Conservation (phyloP, 2,113 vertebrate genomes). For the Glaucomys volans region DNA sequence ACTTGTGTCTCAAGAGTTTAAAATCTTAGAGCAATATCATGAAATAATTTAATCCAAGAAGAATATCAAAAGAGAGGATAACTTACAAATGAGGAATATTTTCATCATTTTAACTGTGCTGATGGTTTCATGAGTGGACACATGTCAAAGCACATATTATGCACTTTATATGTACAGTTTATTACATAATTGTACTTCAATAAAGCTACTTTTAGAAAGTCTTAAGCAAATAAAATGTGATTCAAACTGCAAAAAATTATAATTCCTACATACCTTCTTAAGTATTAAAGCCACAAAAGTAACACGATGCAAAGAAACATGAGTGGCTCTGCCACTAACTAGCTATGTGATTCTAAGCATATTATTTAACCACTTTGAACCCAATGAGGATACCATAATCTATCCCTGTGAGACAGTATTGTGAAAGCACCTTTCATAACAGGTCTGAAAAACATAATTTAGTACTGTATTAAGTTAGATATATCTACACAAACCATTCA, state of each 20-base stretch:
- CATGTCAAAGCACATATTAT: not conserved
- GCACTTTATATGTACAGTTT: not conserved
- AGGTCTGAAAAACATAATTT: not conserved
- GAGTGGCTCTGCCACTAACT: not conserved
- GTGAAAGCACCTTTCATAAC: not conserved
- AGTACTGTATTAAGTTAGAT: not conserved
- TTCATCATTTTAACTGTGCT: not conserved
- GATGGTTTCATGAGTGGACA: not conserved
- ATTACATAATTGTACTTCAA: not conserved
- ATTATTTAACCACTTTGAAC: not conserved
- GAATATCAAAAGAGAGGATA: not conserved
- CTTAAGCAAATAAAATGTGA: not conserved
- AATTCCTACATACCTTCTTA: not conserved
- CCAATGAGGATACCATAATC: not conserved
- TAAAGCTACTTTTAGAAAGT: slow-evolving; percentile 9
- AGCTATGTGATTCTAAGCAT: not conserved
- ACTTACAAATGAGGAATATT: not conserved
- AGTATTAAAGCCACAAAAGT: not conserved
- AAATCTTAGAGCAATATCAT: not conserved
- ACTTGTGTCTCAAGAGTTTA: slow-evolving; percentile 7
- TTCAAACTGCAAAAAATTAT: not conserved
- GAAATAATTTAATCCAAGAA: not conserved
- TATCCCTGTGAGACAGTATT: not conserved
- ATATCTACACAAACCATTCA: not conserved
- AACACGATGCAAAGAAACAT: not conserved